phyloP scores from a whole-genome alignment of 2,797 vertebrate genomes.

The Acrossocheilus fasciatus region DNA sequence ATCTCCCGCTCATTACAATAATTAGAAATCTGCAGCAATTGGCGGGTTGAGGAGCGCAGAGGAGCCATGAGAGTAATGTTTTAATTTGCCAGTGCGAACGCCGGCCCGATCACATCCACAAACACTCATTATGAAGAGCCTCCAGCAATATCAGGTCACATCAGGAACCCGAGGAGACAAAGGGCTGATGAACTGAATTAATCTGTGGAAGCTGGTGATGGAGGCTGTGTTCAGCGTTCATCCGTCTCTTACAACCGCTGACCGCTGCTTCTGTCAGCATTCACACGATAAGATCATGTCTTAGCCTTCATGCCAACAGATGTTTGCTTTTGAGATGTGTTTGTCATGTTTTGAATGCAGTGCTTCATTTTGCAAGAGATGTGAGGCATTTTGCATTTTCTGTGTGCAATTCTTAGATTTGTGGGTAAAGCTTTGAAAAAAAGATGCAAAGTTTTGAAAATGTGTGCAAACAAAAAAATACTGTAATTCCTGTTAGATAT shows the following conservation, averaged over 20 bases:
- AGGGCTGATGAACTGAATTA: constrained; percentile 84
- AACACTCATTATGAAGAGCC: constrained; percentile 73
- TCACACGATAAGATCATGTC: background rate
- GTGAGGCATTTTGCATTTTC: too few relatives aligned
- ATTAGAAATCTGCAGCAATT: constrained; percentile 71
- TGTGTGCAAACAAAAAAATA: too few relatives aligned
- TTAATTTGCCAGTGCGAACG: constrained; percentile 76
- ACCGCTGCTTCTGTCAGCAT: background rate
- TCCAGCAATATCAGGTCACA: constrained; percentile 82
- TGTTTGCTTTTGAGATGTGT: too few relatives aligned
- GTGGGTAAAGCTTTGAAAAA: too few relatives aligned
- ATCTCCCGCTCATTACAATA: constrained; percentile 67
- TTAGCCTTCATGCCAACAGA: too few relatives aligned
- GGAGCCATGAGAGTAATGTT: constrained; percentile 72
- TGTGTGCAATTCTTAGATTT: too few relatives aligned
- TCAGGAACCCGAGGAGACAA: constrained; percentile 80
- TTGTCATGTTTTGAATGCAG: too few relatives aligned
- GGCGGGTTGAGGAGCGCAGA: constrained; percentile 65
- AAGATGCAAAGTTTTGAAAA: too few relatives aligned
- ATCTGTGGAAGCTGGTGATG: constrained; percentile 77
- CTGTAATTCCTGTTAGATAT: too few relatives aligned
- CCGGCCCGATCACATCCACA: constrained; percentile 72
- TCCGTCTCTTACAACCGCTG: too few relatives aligned
- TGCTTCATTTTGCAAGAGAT: too few relatives aligned
- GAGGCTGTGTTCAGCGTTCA: constrained; percentile 29